Percentiles rank a stretch among this genome's conserved stretches.
phyloP scores from a whole-genome alignment of 2,888 invertebrate species.

The Frankliniella intonsa region DNA sequence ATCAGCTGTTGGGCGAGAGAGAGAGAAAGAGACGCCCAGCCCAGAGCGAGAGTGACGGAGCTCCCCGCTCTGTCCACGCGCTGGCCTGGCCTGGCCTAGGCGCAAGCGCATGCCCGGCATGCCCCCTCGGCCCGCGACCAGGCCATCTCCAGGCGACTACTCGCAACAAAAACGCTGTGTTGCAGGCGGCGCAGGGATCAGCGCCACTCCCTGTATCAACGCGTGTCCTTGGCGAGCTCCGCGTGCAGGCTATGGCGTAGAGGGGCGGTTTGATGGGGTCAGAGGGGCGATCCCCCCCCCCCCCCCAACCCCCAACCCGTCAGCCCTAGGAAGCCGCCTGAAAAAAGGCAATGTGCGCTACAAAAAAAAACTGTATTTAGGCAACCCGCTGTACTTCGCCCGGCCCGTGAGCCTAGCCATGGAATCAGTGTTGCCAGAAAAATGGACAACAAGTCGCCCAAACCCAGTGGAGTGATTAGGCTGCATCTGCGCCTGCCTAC shows the following conservation, averaged over 20 bases:
- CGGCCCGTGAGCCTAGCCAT: too few species aligned
- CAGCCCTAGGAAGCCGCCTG: background rate
- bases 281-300: background rate
- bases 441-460: background rate
- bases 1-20: background rate
- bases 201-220: background rate
- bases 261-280: background rate
- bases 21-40: background rate
- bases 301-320: background rate
- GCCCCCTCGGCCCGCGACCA: background rate
- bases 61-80: background rate
- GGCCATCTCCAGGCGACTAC: background rate
- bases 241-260: background rate
- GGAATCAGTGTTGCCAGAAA: background rate
- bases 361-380: too few species aligned
- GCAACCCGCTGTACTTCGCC: too few species aligned
- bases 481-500: too few species aligned
- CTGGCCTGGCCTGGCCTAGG: background rate
- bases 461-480: background rate
- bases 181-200: background rate
- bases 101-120: background rate
- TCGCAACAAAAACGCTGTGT: background rate
- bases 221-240: background rate
- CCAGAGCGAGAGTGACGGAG: background rate
- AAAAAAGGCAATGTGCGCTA: background rate